phyloP scores from a whole-genome alignment of 2,888 invertebrate genomes.

The Allolobophora icterica region DNA sequence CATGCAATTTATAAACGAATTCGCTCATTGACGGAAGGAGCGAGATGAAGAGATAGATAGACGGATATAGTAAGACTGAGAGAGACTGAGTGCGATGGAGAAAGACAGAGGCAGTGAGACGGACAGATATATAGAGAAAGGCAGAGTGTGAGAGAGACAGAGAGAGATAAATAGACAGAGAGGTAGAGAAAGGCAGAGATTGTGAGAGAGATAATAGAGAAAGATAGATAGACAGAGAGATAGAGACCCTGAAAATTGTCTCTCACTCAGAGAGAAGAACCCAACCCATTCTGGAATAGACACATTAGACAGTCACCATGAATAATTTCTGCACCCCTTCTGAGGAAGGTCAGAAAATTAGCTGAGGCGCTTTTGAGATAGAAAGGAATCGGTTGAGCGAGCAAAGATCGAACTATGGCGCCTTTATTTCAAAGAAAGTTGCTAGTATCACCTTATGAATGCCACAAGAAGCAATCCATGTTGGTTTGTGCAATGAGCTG shows the following conservation, averaged over 20 bases:
- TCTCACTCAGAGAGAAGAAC: not conserved
- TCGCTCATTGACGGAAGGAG: not conserved
- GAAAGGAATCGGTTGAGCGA: not conserved
- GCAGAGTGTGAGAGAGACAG: too few species aligned
- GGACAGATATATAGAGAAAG: too few species aligned
- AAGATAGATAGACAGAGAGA: too few species aligned
- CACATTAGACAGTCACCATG: not conserved
- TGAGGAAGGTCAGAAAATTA: not conserved
- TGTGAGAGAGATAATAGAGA: too few species aligned
- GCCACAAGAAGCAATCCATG: too few species aligned
- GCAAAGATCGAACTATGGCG: not conserved
- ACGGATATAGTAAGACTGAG: not conserved
- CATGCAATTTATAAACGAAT: slow-evolving; percentile 13
- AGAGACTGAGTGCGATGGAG: too few species aligned
- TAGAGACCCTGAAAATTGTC: not conserved
- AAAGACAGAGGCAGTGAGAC: too few species aligned
- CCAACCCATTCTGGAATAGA: not conserved
- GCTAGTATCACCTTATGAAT: too few species aligned
- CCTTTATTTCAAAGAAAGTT: not conserved
- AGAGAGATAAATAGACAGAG: not conserved
- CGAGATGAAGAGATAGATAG: not conserved
- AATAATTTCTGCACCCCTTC: not conserved
- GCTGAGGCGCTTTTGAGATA: not conserved
- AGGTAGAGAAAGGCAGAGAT: too few species aligned
- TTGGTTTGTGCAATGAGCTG: too few species aligned